A percentile compares a stretch with the other conserved stretches of the same genome.
These are phyloP conservation scores for Diorhabda sublineata DNA, from an alignment of 1,140 invertebrate species.

Conservation along the genomic window DNA sequence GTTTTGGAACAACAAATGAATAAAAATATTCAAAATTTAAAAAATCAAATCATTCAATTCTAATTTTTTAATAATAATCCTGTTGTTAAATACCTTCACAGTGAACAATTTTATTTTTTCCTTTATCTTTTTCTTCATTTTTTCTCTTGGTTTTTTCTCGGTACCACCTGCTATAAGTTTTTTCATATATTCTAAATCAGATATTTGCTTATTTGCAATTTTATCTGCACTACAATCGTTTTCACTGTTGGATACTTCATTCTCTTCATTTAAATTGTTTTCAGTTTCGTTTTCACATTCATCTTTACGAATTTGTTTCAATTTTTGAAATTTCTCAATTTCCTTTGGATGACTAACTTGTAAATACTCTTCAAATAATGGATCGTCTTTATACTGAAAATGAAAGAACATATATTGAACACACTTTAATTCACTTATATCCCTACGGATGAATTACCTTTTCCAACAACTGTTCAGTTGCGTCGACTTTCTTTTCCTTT, in stretches of 20 bases:
- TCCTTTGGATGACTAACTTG: conserved; percentile 67
- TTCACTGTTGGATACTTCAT: conserved; percentile 27
- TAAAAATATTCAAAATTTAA: background rate
- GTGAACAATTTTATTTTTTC: conserved; percentile 54
- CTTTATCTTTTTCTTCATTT: conserved; percentile 40
- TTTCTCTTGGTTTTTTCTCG: conserved; percentile 41
- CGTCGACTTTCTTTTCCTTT: conserved; percentile 45
- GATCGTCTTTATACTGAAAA: conserved; percentile 79
- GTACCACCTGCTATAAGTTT: conserved; percentile 28
- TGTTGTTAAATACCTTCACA: conserved; percentile 50
- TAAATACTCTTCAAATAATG: conserved; percentile 84
- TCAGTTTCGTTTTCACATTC: conserved; percentile 37
- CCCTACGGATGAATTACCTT: conserved; percentile 48
- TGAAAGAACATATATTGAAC: conserved; percentile 1
- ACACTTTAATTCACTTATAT: background rate
- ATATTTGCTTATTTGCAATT: conserved; percentile 62
- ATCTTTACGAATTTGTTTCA: background rate
- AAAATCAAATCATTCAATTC: background rate
- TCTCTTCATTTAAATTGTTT: conserved; percentile 19
- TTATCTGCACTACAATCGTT: conserved; percentile 46
- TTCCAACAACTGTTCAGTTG: conserved; percentile 58
- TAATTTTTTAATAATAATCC: background rate
- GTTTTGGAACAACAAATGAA: background rate
- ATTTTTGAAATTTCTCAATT: conserved; percentile 44
- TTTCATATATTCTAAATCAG: conserved; percentile 64